A percentile compares a stretch with the other conserved stretches of the same genome.
Conservation (phyloP, 2,797 vertebrate species). For the Brachymystax lenok region DNA sequence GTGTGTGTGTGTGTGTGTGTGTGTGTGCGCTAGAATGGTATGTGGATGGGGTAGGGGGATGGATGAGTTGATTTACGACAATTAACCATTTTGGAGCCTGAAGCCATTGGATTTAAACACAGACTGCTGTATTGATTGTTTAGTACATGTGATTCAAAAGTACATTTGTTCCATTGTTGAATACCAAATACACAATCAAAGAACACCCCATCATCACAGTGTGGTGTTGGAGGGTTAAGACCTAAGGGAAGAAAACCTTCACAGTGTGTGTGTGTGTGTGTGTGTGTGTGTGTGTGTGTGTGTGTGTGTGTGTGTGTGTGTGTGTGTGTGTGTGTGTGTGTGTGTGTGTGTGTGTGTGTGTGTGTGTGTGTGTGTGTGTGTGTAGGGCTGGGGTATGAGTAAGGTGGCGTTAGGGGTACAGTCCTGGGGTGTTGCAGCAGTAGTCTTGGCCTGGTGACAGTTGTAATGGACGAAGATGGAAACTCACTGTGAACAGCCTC, state of each 20-base stretch:
- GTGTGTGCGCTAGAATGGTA: conserved; percentile 28
- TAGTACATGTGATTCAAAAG: conserved; percentile 70
- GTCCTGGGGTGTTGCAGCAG: background rate
- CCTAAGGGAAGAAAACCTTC: conserved; percentile 6
- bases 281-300: too few species aligned
- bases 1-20: too few species aligned
- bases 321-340: too few species aligned
- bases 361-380: background rate
- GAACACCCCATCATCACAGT: conserved; percentile 42
- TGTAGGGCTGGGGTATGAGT: background rate
- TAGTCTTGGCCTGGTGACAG: background rate
- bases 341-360: background rate
- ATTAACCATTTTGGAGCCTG: conserved; percentile 80
- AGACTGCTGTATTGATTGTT: conserved; percentile 74
- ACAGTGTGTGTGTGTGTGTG: too few species aligned
- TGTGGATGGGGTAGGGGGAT: conserved; percentile 46
- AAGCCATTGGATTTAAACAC: conserved; percentile 73
- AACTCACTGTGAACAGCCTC: conserved; percentile 89
- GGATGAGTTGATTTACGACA: conserved; percentile 76
- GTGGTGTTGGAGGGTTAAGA: conserved; percentile 39
- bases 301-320: too few species aligned
- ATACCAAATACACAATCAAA: conserved; percentile 78
- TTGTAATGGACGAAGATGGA: background rate
- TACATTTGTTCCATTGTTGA: conserved; percentile 74
- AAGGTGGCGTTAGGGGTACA: background rate